Evolutionary conservation across 2,888 invertebrate genomes (phyloP).

Genomic region (Nephrotoma appendiculata): DNA sequence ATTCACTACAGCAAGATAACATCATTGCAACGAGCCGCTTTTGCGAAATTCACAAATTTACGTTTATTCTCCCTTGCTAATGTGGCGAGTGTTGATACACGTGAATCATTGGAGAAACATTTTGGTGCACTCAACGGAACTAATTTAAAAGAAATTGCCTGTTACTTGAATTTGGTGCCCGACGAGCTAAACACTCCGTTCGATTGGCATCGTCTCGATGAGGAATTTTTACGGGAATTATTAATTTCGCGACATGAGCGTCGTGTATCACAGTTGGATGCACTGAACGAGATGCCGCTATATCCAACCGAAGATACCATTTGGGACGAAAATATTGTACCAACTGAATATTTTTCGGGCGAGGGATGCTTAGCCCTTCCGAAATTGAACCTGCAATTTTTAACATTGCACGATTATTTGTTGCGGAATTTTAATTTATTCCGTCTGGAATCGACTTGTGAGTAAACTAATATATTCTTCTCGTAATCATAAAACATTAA

Average conservation of each 20-base stretch:
- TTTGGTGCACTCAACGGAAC: constrained; percentile 58
- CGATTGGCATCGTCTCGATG: constrained; percentile 62
- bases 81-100: constrained; percentile 88
- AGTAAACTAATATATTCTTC: constrained; percentile 28
- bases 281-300: constrained; percentile 92
- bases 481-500: background rate
- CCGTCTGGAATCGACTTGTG: constrained; percentile 92
- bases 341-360: constrained; percentile 92
- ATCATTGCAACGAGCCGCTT: constrained; percentile 81
- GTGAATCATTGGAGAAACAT: constrained; percentile 68
- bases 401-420: constrained; percentile 95
- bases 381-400: constrained; percentile 93
- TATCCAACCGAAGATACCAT: constrained; percentile 97
- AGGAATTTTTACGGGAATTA: constrained; percentile 69
- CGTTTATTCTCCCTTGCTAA: constrained; percentile 80
- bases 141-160: constrained; percentile 72
- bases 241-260: constrained; percentile 76
- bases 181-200: constrained; percentile 46
- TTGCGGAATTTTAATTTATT: constrained; percentile 95
- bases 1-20: constrained; percentile 87
- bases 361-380: constrained; percentile 93
- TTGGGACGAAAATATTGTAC: constrained; percentile 99
- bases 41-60: constrained; percentile 78
- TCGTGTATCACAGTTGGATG: constrained; percentile 81
- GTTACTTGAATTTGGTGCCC: constrained; percentile 76